Percentiles rank a stretch among this genome's conserved stretches.
Conservation (phyloP, 37 sponge, comb jelly and placozoan species). For the Crambe crambe region DNA sequence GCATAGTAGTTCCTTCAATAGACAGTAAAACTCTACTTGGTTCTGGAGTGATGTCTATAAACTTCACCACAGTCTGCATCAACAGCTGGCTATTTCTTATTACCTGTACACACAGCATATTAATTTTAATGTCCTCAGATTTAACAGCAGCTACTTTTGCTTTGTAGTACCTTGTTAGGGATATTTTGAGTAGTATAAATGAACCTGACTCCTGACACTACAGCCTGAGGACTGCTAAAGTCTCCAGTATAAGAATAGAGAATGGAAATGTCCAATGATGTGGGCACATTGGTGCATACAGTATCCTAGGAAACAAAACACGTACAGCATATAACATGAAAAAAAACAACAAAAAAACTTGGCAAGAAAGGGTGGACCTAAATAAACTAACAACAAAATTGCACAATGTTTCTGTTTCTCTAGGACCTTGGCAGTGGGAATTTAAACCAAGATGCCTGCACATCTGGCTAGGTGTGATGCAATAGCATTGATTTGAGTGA, state of each 20-base stretch:
- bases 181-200: slow-evolving; percentile 15
- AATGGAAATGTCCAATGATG: slow-evolving; percentile 20
- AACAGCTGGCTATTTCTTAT: not conserved
- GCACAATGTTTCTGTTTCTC: no score
- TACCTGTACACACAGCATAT: not conserved
- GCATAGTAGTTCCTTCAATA: slow-evolving; percentile 12
- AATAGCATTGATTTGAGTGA: no score
- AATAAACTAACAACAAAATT: no score
- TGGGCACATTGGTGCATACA: slow-evolving; percentile 2
- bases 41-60: slow-evolving; percentile 14
- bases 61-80: slow-evolving; percentile 33
- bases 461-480: no score
- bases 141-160: not conserved
- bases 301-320: no score
- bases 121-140: no score
- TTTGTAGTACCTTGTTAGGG: not conserved
- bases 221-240: not conserved
- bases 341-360: no score
- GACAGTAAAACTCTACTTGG: slow-evolving; percentile 25
- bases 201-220: slow-evolving; percentile 10
- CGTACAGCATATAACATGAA: not conserved
- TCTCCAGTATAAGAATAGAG: slow-evolving; percentile 19
- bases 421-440: no score
- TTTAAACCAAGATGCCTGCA: no score
- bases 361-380: no score